Conservation (phyloP, 1,140 invertebrate species). For the Nautilus pompilius region DNA sequence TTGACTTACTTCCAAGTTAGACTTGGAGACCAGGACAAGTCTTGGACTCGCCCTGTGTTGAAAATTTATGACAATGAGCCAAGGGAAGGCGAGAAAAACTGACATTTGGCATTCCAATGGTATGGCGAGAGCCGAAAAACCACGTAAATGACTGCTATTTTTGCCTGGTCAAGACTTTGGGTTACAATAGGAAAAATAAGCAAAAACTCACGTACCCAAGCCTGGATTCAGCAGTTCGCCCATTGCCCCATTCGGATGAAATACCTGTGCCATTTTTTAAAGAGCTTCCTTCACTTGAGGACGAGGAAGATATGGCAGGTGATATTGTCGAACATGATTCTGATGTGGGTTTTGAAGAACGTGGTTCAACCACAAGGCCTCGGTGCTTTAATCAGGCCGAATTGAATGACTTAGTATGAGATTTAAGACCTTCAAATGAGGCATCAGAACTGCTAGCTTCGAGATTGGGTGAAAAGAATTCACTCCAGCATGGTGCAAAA, state of each 20-base stretch:
- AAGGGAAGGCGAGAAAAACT: background rate
- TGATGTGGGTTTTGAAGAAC: background rate
- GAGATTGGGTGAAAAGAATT: background rate
- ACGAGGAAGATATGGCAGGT: background rate
- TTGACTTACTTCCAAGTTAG: background rate
- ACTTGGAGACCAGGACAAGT: background rate
- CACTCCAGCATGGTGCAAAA: background rate
- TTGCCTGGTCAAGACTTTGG: too few species aligned
- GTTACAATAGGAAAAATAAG: background rate
- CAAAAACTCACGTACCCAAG: background rate
- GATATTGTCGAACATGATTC: background rate
- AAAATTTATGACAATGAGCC: background rate
- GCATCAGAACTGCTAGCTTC: constrained; percentile 1
- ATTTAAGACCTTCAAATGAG: background rate
- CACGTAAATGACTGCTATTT: background rate
- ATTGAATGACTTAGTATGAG: background rate
- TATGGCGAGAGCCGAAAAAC: background rate
- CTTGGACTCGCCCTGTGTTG: background rate
- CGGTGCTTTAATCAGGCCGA: background rate
- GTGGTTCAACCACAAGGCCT: background rate
- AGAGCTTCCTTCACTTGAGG: background rate
- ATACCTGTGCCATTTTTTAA: background rate
- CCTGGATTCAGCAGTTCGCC: background rate
- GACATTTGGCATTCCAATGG: background rate
- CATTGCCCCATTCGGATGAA: background rate